A percentile compares a stretch with the other conserved stretches of the same genome.
phyloP scores from a whole-genome alignment of 2,113 vertebrate genomes.

The Hyaena hyaena region DNA sequence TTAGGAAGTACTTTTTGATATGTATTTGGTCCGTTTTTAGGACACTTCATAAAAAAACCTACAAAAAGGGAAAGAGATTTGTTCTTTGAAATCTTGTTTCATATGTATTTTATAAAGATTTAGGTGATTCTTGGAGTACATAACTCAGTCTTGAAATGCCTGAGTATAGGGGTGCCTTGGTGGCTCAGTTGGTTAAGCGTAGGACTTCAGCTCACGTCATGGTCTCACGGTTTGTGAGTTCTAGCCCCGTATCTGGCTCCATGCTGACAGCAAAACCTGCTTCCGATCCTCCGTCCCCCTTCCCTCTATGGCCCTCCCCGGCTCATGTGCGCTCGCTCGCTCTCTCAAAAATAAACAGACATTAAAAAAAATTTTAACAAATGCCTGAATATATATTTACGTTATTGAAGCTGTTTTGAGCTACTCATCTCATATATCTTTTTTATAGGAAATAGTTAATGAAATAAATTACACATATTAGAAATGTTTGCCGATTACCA shows the following conservation, averaged over 20 bases:
- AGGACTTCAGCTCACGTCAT: too few species aligned
- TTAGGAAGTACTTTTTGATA: background rate
- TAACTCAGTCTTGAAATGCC: slow-evolving; percentile 14
- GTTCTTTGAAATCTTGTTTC: background rate
- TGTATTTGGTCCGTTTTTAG: background rate
- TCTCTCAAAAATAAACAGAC: too few species aligned
- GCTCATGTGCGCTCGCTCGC: too few species aligned
- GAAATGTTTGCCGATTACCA: slow-evolving; percentile 52
- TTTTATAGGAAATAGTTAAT: slow-evolving; percentile 45
- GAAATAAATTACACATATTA: slow-evolving; percentile 22
- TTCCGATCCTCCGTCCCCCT: too few species aligned
- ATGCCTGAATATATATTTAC: background rate
- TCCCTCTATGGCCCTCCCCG: too few species aligned
- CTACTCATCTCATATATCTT: background rate
- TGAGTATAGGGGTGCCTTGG: background rate
- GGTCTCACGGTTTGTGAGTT: too few species aligned
- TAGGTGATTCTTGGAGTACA: slow-evolving; percentile 21
- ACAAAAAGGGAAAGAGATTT: background rate
- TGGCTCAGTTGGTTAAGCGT: too few species aligned
- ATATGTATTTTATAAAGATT: slow-evolving; percentile 26
- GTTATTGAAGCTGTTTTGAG: slow-evolving; percentile 29
- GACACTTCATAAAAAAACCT: background rate
- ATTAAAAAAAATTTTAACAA: background rate
- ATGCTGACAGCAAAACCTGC: too few species aligned
- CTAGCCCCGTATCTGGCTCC: too few species aligned